Base-by-base conservation (phyloP, 2,113 vertebrate genomes). In the Takifugu flavidus region DNA sequence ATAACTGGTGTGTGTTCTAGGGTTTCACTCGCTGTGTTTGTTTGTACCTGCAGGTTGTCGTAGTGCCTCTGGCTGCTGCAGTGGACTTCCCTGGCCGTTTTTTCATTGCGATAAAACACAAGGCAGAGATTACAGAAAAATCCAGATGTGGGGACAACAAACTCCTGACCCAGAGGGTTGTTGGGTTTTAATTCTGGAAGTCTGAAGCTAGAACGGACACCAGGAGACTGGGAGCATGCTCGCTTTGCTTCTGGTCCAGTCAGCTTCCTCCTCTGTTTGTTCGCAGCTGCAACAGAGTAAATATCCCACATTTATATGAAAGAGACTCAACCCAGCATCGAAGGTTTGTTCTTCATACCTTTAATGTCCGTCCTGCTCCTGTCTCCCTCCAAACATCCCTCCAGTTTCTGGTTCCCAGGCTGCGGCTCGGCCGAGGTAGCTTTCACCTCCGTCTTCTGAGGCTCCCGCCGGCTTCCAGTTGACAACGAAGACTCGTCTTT, bases 101-200 rank as follows among this genome's bases (percentile, higher is more conserved):
- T 67, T 70, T 87, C 77, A 0, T 46, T 77, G 53, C 74, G 34
- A 76, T 80, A 87, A 67, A 85, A 87, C 8, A 75, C 10, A 0
- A 70, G 72, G 70, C 91, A 92, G 2, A 92, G 78, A 7, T 86
- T 82, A 63, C 91, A 92, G 86, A 86, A 91, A 65, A 66, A 92
- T 0, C 90, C 91, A 0, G 82, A 83, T 67, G 85, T 91, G 0
- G 84, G 89, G 5, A 91, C 79, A 13, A 92, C 83, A 31, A 90
- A 91, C 56, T 92, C 86, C 59, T 76, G 61, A 56, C 91, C 90
- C 0, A 87, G 72, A 0, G 90, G 87, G 13, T 59, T 83, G 44
- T 82, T 56, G 42, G 87, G 77, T 74, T 5, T 73, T 43, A 88
- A 90, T 0, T 85, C 56, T 0, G 89, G 88, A 66, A 89, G 72